Evolutionary conservation across 2,113 vertebrate species (phyloP).

Genomic region (Corythaixoides concolor): DNA sequence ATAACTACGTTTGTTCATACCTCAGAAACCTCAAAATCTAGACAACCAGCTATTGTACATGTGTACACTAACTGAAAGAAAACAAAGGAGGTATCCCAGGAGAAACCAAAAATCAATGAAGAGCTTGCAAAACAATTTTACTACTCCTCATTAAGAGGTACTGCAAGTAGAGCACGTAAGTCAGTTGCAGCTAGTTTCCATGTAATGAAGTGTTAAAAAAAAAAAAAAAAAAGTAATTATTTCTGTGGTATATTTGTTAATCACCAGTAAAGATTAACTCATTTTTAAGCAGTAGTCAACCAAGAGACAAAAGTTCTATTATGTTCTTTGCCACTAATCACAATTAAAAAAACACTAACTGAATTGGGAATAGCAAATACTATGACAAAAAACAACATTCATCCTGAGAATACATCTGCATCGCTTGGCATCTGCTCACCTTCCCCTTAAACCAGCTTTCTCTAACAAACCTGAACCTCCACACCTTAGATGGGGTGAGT

Average conservation of each 20-base stretch:
- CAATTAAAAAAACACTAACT: not conserved
- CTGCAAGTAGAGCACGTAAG: not conserved
- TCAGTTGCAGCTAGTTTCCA: not conserved
- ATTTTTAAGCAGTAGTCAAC: not conserved
- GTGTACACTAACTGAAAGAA: not conserved
- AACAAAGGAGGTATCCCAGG: fast-evolving
- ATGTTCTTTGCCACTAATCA: not conserved
- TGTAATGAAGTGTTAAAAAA: not conserved
- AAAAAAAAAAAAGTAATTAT: not conserved
- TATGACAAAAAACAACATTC: fast-evolving
- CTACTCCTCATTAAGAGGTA: not conserved
- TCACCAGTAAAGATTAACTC: not conserved
- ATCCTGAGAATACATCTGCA: not conserved
- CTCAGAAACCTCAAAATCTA: not conserved
- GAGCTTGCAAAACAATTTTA: not conserved
- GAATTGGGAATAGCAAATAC: not conserved
- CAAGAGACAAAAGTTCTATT: not conserved
- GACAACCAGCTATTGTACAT: not conserved
- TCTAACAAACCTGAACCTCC: not conserved
- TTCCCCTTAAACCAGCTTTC: not conserved
- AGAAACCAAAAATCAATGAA: not conserved
- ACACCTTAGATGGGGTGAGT: not conserved
- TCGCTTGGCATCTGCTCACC: not conserved
- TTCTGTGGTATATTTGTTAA: not conserved
- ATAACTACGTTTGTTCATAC: not conserved